Conservation (phyloP, 2,888 invertebrate genomes). For the Malacosoma neustria region DNA sequence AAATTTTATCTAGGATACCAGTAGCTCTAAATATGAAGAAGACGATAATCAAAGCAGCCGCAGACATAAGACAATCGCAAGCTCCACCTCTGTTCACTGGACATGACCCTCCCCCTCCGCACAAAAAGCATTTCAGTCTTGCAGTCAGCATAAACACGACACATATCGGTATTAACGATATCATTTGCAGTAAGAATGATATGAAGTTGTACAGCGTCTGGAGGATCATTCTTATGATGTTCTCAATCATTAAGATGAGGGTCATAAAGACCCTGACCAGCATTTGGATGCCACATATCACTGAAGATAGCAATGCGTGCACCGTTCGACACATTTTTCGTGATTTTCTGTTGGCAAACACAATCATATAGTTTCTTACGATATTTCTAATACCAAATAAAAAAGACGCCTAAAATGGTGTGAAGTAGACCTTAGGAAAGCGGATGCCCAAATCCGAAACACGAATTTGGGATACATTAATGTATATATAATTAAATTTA, state of each 20-base stretch:
- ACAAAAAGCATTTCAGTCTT: constrained; percentile 47
- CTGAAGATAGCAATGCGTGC: constrained; percentile 36
- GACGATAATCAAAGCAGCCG: constrained; percentile 36
- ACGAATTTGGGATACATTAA: too few relatives aligned
- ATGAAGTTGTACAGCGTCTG: constrained; percentile 56
- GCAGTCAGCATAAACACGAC: constrained; percentile 46
- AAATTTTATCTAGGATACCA: constrained; percentile 48
- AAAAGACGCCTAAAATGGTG: too few relatives aligned
- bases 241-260: constrained; percentile 52
- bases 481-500: too few relatives aligned
- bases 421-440: too few relatives aligned
- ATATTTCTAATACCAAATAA: too few relatives aligned
- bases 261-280: constrained; percentile 56
- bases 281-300: constrained; percentile 54
- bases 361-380: too few relatives aligned
- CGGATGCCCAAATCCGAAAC: too few relatives aligned
- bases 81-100: constrained; percentile 43
- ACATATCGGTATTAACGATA: constrained; percentile 55
- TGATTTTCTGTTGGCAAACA: constrained; percentile 20
- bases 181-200: constrained; percentile 49
- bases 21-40: constrained; percentile 49
- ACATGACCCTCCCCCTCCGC: constrained; percentile 50
- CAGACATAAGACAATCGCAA: constrained; percentile 51
- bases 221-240: constrained; percentile 47
- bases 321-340: constrained; percentile 51